A percentile compares a stretch with the other conserved stretches of the same genome.
phyloP scores from a whole-genome alignment of 2,888 invertebrate genomes.

The Luffia ferchaultella region DNA sequence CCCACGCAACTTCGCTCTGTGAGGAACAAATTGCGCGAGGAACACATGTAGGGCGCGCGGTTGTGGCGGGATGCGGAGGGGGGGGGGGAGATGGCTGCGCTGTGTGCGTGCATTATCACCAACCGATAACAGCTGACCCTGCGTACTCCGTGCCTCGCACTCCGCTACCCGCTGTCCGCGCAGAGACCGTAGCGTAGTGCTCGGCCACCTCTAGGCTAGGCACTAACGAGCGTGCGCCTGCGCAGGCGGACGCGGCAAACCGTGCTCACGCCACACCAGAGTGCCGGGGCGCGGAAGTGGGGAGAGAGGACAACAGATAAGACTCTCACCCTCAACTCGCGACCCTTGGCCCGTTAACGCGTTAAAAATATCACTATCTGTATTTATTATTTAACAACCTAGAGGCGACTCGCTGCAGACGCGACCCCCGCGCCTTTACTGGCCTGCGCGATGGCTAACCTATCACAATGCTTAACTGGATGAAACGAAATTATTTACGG shows the following conservation, averaged over 20 bases:
- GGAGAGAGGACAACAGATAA: no score
- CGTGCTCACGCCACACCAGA: neutral
- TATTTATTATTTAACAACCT: neutral
- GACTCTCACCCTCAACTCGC: neutral
- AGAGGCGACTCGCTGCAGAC: no score
- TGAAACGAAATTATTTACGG: no score
- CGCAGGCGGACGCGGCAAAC: neutral
- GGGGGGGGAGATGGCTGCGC: neutral
- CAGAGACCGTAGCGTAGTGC: conserved; percentile 11
- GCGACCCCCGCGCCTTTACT: no score
- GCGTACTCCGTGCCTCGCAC: conserved; percentile 24
- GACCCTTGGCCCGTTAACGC: neutral
- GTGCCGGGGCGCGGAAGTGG: neutral
- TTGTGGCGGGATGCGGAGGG: neutral
- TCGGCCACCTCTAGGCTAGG: conserved; percentile 3
- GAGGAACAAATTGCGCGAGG: no score
- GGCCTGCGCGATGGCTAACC: no score
- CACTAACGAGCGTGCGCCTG: conserved; percentile 11
- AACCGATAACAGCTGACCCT: conserved; percentile 30
- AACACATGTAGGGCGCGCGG: neutral
- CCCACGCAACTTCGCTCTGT: no score
- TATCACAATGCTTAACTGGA: no score
- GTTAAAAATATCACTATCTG: neutral
- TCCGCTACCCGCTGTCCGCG: neutral
- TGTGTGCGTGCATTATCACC: conserved; percentile 4